Base-by-base conservation (phyloP, 37 sponge, comb jelly and placozoan genomes). In the Amphimedon queenslandica region DNA sequence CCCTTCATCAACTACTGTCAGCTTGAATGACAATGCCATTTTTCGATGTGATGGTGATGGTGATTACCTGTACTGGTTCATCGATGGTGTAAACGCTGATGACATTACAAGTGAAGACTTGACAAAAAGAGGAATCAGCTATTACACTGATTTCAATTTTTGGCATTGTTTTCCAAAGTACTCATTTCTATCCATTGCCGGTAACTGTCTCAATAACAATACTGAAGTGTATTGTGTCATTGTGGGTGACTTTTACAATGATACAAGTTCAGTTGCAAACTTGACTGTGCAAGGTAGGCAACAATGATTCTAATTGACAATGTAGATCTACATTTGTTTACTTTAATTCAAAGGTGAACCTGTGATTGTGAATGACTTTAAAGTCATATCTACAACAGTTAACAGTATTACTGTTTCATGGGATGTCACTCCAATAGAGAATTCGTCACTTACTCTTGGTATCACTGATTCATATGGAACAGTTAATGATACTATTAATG, bases 11-110 rank as follows among this genome's bases (percentile, higher is more conserved):
- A 75, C 57, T 20, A 38, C 37, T 5, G 38, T 34, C 3, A 83
- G 37, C 42, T 64, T 70, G 0, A 70, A 29, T 2, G 80, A 76
- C 39, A 83, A 33, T 24, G 90, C 80, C 6, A 67, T 71, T 35
- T 84, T 89, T 61, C 83, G 80, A 80, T 89, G 51, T 1, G 63
- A 10, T 56, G 35, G 4, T 27, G 35, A 27, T n/a, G 53, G 37
- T 11, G 10, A 58, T 55, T 55, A 56, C 47, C 4, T 55, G 31
- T 47, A 47, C 53, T 47, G 53, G 53, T 47, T 47, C 13, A 13
- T 47, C 13, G 53, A 47, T 47, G 53, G 53, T 47, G 53, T 47
- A 13, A 47, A 47, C 13, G 13, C 53, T 47, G 53, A 47, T 18
- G 8, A 8, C 53, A 47, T 47, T 8, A 47, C 53, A 47, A 13